Conservation (phyloP, 2,888 invertebrate genomes). For the Chouioia cunea region DNA sequence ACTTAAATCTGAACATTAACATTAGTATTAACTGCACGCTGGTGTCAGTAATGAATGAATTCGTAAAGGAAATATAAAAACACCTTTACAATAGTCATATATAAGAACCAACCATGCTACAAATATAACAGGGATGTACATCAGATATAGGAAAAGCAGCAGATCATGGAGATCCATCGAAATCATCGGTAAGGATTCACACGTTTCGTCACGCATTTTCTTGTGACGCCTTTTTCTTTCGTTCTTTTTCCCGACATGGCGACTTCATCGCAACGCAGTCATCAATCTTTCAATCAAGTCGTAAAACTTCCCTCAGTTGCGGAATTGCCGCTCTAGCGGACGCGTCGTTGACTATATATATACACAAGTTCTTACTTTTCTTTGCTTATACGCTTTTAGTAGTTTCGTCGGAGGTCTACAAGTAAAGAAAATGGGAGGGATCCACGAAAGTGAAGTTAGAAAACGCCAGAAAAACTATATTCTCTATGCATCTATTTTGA, state of each 20-base stretch:
- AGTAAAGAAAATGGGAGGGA: background rate
- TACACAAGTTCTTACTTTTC: no score
- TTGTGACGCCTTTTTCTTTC: background rate
- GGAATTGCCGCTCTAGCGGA: slow-evolving; percentile 29
- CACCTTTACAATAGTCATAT: no score
- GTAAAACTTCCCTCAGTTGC: slow-evolving; percentile 44
- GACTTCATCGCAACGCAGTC: slow-evolving; percentile 48
- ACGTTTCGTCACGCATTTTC: slow-evolving; percentile 35
- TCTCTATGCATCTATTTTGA: no score
- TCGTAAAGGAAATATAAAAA: no score
- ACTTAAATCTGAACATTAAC: no score
- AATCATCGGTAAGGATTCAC: slow-evolving; percentile 16
- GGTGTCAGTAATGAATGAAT: no score
- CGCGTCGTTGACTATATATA: slow-evolving; percentile 4
- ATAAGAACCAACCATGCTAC: no score
- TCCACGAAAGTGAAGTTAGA: no score
- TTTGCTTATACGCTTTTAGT: slow-evolving; percentile 1
- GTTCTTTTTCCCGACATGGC: slow-evolving; percentile 8
- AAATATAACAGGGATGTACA: no score
- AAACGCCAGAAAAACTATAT: no score
- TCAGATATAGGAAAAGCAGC: background rate
- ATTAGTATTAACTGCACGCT: no score
- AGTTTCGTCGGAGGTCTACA: slow-evolving; percentile 32
- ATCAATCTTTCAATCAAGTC: slow-evolving; percentile 32
- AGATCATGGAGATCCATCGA: slow-evolving; percentile 36